Base-by-base conservation (phyloP, 2,888 invertebrate genomes). In the Pilophorus perplexus region DNA sequence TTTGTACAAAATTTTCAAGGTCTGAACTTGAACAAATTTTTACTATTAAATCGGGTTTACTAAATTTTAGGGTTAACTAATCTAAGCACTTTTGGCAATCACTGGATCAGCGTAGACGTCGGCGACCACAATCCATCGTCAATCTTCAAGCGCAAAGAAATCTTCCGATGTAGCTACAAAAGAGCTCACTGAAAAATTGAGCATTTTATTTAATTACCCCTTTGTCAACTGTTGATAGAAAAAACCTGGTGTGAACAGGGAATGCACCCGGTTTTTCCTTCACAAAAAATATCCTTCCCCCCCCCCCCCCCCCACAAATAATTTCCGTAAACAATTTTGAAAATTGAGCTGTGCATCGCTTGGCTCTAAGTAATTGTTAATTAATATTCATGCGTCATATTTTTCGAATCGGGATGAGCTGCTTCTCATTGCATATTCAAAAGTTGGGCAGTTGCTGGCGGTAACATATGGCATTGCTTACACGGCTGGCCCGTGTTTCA, bases 401-500 rank as follows among this genome's bases (percentile, higher is more conserved):
- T 42, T 42, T 23, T n/a, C 16, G 59, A 59, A 59, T 59, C 59
- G 59, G 42, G 59, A 59, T 59, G 59, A 42, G 59, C 59, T 42
- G 1, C 38, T 1, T 20, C 16, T 62, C 62, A 20, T 62, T 62
- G 62, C 62, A 62, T 62, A 62, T 62, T 62, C 62, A 62, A 48
- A 38, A 62, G 44, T 44, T 14, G 38, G 44, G 46, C 46, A 60
- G 62, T 62, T 62, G 62, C 46, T 38, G 3, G n/a, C 12, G 14
- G 62, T 18, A 46, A 48, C 62, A 62, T 62, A 62, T 62, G 62
- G 62, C 62, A 22, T 12, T 16, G 46, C 62, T 62, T 44, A 44
- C 62, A 48, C 62, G 62, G 46, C 12, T 46, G 62, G 62, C 62
- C 48, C 62, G 62, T 62, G 62, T 62, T 62, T 62, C 62, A 62